Evolutionary conservation across 1,140 invertebrate genomes (phyloP).

Genomic region (Bombyx mandarina): DNA sequence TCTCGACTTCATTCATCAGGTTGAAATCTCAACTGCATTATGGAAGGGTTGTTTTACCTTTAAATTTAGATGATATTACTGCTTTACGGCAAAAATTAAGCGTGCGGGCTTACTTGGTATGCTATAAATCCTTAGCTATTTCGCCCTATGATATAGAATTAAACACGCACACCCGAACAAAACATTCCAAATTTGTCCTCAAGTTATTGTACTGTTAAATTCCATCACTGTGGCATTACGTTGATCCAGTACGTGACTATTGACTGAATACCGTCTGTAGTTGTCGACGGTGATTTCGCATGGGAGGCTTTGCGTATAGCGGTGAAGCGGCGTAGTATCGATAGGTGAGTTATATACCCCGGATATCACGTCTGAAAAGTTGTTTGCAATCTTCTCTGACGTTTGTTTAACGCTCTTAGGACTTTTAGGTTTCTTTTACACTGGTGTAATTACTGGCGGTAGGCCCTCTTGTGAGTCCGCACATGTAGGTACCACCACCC

Average conservation of each 20-base stretch:
- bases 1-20: too few relatives aligned
- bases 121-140: too few relatives aligned
- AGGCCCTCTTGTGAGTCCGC: too few relatives aligned
- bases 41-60: neutral
- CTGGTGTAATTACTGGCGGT: too few relatives aligned
- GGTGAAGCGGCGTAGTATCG: neutral
- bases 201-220: slow-evolving; percentile 1
- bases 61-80: neutral
- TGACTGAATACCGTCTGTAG: slow-evolving; percentile 6
- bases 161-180: neutral
- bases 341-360: neutral
- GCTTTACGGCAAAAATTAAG: too few relatives aligned
- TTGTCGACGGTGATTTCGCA: slow-evolving; percentile 6
- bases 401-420: too few relatives aligned
- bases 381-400: neutral
- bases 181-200: neutral
- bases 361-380: neutral
- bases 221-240: neutral
- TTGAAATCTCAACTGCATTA: too few relatives aligned
- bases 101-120: too few relatives aligned
- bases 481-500: too few relatives aligned
- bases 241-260: slow-evolving; percentile 6
- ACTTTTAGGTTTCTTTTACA: too few relatives aligned
- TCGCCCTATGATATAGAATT: neutral
- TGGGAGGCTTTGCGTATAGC: neutral